Base-by-base conservation (phyloP, 2,797 vertebrate genomes). In the Acanthurus lineatus region DNA sequence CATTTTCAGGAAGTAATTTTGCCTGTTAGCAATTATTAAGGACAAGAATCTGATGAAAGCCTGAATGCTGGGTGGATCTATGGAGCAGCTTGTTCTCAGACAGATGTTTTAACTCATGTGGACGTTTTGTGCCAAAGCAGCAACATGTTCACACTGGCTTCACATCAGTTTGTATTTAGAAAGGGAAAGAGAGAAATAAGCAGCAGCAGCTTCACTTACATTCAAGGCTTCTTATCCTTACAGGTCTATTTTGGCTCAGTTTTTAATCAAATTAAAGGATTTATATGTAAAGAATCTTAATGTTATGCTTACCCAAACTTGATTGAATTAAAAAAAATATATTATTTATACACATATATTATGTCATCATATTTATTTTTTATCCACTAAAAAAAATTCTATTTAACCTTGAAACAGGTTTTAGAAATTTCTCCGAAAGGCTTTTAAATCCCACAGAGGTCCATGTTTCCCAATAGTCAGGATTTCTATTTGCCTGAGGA, bases 21-120 rank as follows among this genome's bases (percentile, higher is more conserved):
- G 59, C 68, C 71, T 70, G 73, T 79, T 77, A 54, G 77, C 68
- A 79, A 75, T 83, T 83, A 91, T 81, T 87, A 85, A 77, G 71
- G 80, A 73, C 40, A 74, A 61, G 72, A 84, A 69, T 77, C 6
- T 79, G 79, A 81, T 79, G 67, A 85, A 87, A 76, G 79, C 68
- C 35, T 12, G 60, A 61, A 68, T 14, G 66, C 22, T 9, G 56
- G 54, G 56, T 28, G 69, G 70, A 51, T 70, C 58, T 81, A 42
- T 3, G 45, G 67, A 83, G 68, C 62, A 73, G 76, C 63, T 9
- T 16, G 22, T 72, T 73, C 57, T 63, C 69, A 80, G 74, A 79
- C 81, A 84, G 84, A 88, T 84, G 83, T 87, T 82, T 59, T 22
- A 85, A 88, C 80, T 84, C 20, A 0, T 79, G 65, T 49, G 54